Conservation (phyloP, 2,888 invertebrate species). For the Synanthedon myopaeformis region DNA sequence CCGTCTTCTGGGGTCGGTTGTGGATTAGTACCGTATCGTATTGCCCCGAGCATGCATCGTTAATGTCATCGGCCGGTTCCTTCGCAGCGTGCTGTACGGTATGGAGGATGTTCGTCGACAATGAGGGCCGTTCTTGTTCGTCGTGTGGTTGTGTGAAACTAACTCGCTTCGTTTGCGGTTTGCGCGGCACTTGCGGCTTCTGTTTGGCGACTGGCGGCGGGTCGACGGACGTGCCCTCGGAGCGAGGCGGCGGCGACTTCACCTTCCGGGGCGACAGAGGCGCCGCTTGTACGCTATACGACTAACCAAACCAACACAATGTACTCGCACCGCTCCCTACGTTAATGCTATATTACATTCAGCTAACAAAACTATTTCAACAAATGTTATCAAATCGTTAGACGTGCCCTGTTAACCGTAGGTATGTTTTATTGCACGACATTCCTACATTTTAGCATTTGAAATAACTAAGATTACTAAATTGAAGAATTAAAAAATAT, state of each 20-base stretch:
- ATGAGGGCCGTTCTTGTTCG: conserved; percentile 26
- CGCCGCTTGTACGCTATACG: conserved; percentile 51
- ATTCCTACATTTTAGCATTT: background rate
- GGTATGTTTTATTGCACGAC: no score
- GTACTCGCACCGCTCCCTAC: conserved; percentile 24
- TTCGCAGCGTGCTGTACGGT: conserved; percentile 32
- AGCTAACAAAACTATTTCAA: conserved; percentile 8
- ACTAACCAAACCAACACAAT: conserved; percentile 60
- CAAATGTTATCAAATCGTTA: background rate
- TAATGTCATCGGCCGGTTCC: conserved; percentile 37
- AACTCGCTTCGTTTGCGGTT: conserved; percentile 64
- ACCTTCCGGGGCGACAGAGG: conserved; percentile 48
- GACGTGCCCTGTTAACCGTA: background rate
- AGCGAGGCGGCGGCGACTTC: conserved; percentile 16
- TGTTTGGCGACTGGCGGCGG: conserved; percentile 44
- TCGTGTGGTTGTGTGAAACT: conserved; percentile 53
- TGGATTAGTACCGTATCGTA: conserved; percentile 52
- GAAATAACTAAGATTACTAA: background rate
- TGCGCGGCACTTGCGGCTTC: conserved; percentile 61
- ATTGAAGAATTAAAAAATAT: background rate
- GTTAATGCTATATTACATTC: conserved; percentile 1
- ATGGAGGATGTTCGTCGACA: conserved; percentile 23
- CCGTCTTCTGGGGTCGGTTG: conserved; percentile 35
- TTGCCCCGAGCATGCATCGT: conserved; percentile 59
- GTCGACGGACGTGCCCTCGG: conserved; percentile 29